Percentiles rank a stretch among this genome's conserved stretches.
Evolutionary conservation across 2,113 vertebrate genomes (phyloP).

Genomic region (Apodemus speciosus): DNA sequence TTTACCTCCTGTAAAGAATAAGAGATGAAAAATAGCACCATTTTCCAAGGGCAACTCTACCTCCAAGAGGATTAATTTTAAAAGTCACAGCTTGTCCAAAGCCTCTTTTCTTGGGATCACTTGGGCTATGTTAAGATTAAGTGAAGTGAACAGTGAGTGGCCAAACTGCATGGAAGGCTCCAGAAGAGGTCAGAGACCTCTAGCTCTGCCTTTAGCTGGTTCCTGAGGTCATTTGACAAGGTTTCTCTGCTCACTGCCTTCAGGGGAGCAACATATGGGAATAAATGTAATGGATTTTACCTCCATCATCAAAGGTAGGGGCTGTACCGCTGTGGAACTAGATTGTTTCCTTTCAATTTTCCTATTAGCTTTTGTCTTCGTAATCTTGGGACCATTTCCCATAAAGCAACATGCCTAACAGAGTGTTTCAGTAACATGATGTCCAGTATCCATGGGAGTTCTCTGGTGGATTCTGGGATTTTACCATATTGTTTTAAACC

Average conservation of each 20-base stretch:
- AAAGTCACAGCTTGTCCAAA: slow-evolving; percentile 48
- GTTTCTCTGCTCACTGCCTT: slow-evolving; percentile 10
- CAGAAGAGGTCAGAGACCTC: background rate
- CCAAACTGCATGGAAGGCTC: background rate
- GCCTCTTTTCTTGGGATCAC: slow-evolving; percentile 1
- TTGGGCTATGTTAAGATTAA: slow-evolving; percentile 13
- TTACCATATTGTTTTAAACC: slow-evolving; percentile 19
- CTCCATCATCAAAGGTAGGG: background rate
- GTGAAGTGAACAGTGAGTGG: background rate
- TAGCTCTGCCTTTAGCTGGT: background rate
- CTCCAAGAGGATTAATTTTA: slow-evolving; percentile 27
- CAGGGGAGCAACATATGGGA: background rate
- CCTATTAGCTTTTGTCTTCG: slow-evolving; percentile 34
- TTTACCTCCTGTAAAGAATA: background rate
- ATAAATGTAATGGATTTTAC: background rate
- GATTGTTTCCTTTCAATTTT: slow-evolving; percentile 33
- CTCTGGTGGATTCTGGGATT: background rate
- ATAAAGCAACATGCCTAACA: background rate
- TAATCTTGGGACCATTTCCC: slow-evolving; percentile 14
- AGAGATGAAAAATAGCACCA: slow-evolving; percentile 37
- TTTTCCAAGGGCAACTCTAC: background rate
- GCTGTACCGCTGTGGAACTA: background rate
- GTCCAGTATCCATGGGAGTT: background rate
- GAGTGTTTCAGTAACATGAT: background rate
- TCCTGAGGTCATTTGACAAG: background rate